phyloP scores from a whole-genome alignment of 1,140 invertebrate species.

The Diploscapter pachys region DNA sequence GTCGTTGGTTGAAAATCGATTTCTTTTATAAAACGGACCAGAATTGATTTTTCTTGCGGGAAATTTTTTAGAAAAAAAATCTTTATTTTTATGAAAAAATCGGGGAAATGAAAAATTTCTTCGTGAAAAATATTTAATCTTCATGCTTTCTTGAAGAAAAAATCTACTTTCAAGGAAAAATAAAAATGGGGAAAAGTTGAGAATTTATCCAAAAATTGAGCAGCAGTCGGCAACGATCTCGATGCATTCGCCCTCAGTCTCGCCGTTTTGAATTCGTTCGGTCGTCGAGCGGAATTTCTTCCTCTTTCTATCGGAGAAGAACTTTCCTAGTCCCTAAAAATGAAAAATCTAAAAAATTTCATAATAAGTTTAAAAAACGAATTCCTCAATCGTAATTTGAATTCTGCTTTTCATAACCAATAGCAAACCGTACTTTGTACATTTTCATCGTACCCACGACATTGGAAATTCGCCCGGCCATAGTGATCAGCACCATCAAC shows the following conservation, averaged over 20 bases:
- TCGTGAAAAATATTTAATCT: too few relatives aligned
- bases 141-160: too few relatives aligned
- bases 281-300: constrained; percentile 31
- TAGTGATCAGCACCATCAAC: constrained; percentile 28
- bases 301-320: constrained; percentile 19
- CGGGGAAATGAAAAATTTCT: too few relatives aligned
- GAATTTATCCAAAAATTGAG: constrained; percentile 10
- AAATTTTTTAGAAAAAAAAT: too few relatives aligned
- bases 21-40: too few relatives aligned
- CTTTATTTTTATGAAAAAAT: too few relatives aligned
- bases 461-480: constrained; percentile 29
- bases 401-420: not conserved
- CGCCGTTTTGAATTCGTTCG: constrained; percentile 29
- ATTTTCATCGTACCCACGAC: constrained; percentile 31
- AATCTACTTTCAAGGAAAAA: too few relatives aligned
- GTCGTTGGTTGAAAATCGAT: too few relatives aligned
- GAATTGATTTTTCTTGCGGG: too few relatives aligned
- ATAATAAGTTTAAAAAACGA: not conserved
- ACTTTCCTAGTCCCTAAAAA: constrained; percentile 27
- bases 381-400: not conserved
- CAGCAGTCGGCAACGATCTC: constrained; percentile 29
- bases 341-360: not conserved
- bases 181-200: too few relatives aligned
- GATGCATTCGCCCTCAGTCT: constrained; percentile 26
- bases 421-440: constrained; percentile 20